Evolutionary conservation across 2,888 invertebrate genomes (phyloP).

Genomic region (Gerris lacustris): DNA sequence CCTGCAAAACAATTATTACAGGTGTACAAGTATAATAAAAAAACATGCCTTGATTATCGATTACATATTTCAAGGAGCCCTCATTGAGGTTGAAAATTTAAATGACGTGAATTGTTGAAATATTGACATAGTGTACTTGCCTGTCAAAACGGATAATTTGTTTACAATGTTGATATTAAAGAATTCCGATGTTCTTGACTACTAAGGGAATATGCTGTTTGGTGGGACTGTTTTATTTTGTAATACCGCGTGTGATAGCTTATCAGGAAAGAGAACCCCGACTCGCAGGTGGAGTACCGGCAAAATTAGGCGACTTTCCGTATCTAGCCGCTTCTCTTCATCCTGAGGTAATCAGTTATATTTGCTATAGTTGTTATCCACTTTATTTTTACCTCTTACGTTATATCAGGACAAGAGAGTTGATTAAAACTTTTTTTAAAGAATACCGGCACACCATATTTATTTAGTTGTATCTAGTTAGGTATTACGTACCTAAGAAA

Average conservation of each 20-base stretch:
- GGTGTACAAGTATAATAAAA: too few relatives aligned
- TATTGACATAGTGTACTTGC: not conserved
- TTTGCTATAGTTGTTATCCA: not conserved
- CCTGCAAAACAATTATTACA: too few relatives aligned
- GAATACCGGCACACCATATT: too few relatives aligned
- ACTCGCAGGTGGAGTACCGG: constrained; percentile 23
- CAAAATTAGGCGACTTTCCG: constrained; percentile 23
- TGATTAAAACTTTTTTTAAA: too few relatives aligned
- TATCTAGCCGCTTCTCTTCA: constrained; percentile 24
- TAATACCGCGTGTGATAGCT: not conserved
- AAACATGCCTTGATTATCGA: too few relatives aligned
- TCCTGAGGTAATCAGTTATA: constrained; percentile 19
- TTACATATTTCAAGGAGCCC: too few relatives aligned
- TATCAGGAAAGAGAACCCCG: constrained; percentile 14
- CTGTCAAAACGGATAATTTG: not conserved
- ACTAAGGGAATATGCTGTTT: not conserved
- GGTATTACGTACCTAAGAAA: too few relatives aligned
- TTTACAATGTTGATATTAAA: constrained; percentile 1
- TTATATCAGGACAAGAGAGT: not conserved
- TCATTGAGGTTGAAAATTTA: too few relatives aligned
- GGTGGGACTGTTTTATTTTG: not conserved
- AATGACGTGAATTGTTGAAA: too few relatives aligned
- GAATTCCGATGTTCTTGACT: not conserved
- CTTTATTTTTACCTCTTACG: not conserved
- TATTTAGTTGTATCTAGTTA: too few relatives aligned